Evolutionary conservation across 2,797 vertebrate species (phyloP), one percentile per base, ranked within the genome.

Genomic region (Myripristis murdjan): DNA sequence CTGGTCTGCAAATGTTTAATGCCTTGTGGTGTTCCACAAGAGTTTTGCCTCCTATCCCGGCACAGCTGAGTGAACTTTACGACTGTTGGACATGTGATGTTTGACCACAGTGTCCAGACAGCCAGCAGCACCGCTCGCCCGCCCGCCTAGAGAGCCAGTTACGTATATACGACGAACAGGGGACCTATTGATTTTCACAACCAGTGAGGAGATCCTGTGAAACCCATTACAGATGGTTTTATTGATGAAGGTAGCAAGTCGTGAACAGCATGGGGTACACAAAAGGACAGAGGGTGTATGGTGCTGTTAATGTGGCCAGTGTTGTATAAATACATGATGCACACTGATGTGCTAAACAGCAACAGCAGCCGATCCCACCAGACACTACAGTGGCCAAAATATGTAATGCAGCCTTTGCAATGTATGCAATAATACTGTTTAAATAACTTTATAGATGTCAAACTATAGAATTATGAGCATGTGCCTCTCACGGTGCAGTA

Each of bases 141-240:
- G 23, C n/a, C 23, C 23, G 46, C 43, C 57, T 23, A 1, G 55
- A 43, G 24, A 41, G 48, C 33, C 48, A 64, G 23, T 49, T 48
- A 56, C 18, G n/a, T n/a, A n/a, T n/a, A n/a, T n/a, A 33, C 7
- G 46, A 35, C 57, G 54, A n/a, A 70, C 39, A 23, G 53, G 8
- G 22, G 39, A 52, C 8, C 11, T 37, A 48, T 28, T 57, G 54
- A 64, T 39, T 39, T 54, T 33, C 16, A 58, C 18, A 23, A 26
- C 26, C 24, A 22, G 49, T 53, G 53, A 22, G 28, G 26, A 48
- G 16, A 22, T 41, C 31, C 37, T 62, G 43, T 46, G 20, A 55
- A 56, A 64, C 16, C 63, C 53, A 22, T 35, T 24, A 58, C 37
- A 54, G 41, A 64, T 55, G 11, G 26, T 59, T 52, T 14, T 1